These are phyloP conservation scores for Plebejus melissa DNA, from an alignment of 2,888 invertebrate species.

Conservation along the genomic window DNA sequence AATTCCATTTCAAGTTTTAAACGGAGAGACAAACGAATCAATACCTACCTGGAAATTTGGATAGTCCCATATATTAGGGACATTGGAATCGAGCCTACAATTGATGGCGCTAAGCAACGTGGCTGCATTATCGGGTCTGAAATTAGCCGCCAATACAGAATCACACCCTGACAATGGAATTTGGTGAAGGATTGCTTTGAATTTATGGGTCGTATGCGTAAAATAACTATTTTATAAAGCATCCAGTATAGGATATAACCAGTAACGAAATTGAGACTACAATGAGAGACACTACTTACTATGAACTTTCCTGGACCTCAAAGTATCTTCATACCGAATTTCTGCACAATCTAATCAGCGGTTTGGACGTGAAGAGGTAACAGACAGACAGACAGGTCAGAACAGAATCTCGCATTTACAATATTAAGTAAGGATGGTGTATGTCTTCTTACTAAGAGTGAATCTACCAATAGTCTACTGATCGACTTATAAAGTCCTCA, in stretches of 20 bases:
- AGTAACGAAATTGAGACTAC: too few species aligned
- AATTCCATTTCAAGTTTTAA: neutral
- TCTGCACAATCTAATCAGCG: too few species aligned
- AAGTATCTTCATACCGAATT: too few species aligned
- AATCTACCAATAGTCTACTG: neutral
- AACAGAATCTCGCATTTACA: too few species aligned
- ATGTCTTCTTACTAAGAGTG: too few species aligned
- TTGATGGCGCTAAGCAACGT: neutral
- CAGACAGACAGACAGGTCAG: too few species aligned
- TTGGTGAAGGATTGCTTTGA: neutral
- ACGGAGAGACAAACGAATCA: neutral
- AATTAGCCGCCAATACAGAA: slow-evolving; percentile 8
- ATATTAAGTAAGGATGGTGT: too few species aligned
- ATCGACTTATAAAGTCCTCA: neutral
- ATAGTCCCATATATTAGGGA: neutral
- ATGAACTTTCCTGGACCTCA: too few species aligned
- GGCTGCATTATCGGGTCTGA: slow-evolving; percentile 1
- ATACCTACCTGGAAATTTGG: slow-evolving; percentile 2
- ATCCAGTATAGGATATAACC: too few species aligned
- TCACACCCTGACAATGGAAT: neutral
- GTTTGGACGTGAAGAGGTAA: too few species aligned
- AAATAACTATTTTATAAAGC: too few species aligned
- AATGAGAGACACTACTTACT: too few species aligned
- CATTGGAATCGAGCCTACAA: slow-evolving; percentile 4
- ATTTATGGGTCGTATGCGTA: neutral